Evolutionary conservation across 2,797 vertebrate species (phyloP), one percentile per base, ranked within the genome.

Genomic region (Harpagifer antarcticus): DNA sequence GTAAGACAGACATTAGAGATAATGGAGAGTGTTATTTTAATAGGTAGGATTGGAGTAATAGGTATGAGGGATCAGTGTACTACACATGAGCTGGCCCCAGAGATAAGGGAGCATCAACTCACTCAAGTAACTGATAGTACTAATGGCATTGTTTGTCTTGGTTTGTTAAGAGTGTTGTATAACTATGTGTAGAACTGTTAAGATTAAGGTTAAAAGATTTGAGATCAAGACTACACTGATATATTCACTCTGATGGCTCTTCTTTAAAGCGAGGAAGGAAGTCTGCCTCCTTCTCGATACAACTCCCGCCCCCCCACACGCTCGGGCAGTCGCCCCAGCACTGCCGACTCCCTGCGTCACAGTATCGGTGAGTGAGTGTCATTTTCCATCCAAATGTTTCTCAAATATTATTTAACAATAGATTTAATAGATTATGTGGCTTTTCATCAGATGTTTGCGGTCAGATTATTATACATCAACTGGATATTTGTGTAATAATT

Each of bases 351-450:
- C 74, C 77, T 91, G 0, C n/a, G 68, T 23, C 94, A 93, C 42
- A 88, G 93, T 33, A 78, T 95, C 1, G 37, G 97, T 98, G 93
- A 83, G 95, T 74, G 42, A 2, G 68, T 37, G 31, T 17, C 48
- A 15, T 31, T 55, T 65, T 17, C 27, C 27, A 27, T 27, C 27
- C 27, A 27, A 27, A 27, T 27, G 27, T 27, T 27, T 27, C 27
- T 27, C 45, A 64, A 23, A 20, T 45, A 10, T 45, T 3, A 47
- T 42, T 49, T 31, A 45, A 16, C 11, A 12, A n/a, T n/a, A n/a
- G 7, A 15, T 43, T 17, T 14, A 57, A 33, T 19, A 10, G 10
- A 52, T 27, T 4, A 42, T 40, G 16, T 33, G 48, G 33, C 68
- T 64, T 44, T 52, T 75, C 11, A 44, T 72, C 16, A 58, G 31